Evolutionary conservation across 37 sponge, comb jelly and placozoan species (phyloP).

Genomic region (Ianthella basta): DNA sequence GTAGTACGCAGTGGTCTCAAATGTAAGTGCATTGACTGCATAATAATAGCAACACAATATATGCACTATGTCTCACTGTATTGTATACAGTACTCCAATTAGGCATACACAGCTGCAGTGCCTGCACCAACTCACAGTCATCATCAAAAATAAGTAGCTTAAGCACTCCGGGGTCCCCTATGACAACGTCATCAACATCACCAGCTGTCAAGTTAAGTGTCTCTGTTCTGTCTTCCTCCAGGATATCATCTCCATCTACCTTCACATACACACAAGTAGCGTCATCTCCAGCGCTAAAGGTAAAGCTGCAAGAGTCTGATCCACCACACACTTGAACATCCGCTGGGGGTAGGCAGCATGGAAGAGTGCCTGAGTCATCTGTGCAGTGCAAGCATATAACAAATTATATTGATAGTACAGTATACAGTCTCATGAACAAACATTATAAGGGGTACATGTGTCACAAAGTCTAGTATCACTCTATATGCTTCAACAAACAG

Average conservation of each 20-base stretch:
- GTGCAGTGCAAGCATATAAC: too few relatives aligned
- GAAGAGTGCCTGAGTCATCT: too few relatives aligned
- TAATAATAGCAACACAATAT: too few relatives aligned
- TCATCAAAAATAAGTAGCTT: not conserved
- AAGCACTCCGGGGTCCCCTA: not conserved
- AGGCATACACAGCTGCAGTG: too few relatives aligned
- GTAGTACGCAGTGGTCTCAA: too few relatives aligned
- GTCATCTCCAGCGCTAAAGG: not conserved
- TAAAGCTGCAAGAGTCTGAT: not conserved
- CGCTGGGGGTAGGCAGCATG: not conserved
- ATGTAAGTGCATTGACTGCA: too few relatives aligned
- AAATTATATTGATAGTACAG: too few relatives aligned
- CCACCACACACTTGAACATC: not conserved
- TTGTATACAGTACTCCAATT: too few relatives aligned
- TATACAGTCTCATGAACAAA: too few relatives aligned
- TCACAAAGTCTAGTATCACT: too few relatives aligned
- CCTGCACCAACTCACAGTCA: not conserved
- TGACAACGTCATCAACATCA: not conserved
- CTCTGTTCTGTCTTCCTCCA: not conserved
- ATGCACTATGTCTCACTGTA: too few relatives aligned
- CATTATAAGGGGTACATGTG: not conserved
- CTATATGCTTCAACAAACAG: too few relatives aligned
- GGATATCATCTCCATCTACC: not conserved
- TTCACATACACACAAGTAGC: not conserved
- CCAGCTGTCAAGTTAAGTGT: not conserved